Percentiles rank a stretch among this genome's conserved stretches.
These are phyloP conservation scores for Notodonta dromedarius DNA, from an alignment of 2,888 invertebrate species.

Conservation along the genomic window DNA sequence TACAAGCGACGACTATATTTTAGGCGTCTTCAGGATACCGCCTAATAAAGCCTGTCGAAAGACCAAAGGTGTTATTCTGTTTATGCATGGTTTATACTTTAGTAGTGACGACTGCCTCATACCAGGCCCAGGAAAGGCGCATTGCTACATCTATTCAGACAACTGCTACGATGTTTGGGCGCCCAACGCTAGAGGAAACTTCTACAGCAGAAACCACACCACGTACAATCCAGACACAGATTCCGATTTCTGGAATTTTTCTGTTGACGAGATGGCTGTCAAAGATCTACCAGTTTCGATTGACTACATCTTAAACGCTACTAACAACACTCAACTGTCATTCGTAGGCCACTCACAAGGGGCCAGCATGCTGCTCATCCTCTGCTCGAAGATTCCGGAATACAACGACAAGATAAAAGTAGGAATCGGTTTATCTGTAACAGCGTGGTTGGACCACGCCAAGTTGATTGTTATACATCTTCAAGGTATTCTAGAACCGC, in stretches of 20 bases:
- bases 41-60: conserved; percentile 18
- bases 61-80: conserved; percentile 29
- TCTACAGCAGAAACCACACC: conserved; percentile 30
- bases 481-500: conserved; percentile 25
- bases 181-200: conserved; percentile 32
- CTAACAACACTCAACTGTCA: conserved; percentile 33
- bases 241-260: conserved; percentile 43
- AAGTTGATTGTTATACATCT: conserved; percentile 34
- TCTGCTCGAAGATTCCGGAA: conserved; percentile 43
- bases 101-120: conserved; percentile 43
- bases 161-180: conserved; percentile 40
- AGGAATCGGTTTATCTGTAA: conserved; percentile 44
- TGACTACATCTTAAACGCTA: conserved; percentile 43
- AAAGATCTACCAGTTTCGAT: conserved; percentile 46
- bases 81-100: conserved; percentile 42
- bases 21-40: conserved; percentile 40
- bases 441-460: conserved; percentile 36
- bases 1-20: conserved; percentile 47
- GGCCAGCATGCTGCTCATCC: conserved; percentile 29
- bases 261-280: conserved; percentile 43
- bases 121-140: conserved; percentile 39
- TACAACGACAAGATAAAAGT: conserved; percentile 49
- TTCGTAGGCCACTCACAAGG: conserved; percentile 51
- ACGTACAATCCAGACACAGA: conserved; percentile 30
- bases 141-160: conserved; percentile 44